Evolutionary conservation across 2,113 vertebrate genomes (phyloP), one percentile per base, ranked within the genome.

Genomic region (Sclerurus mexicanus): DNA sequence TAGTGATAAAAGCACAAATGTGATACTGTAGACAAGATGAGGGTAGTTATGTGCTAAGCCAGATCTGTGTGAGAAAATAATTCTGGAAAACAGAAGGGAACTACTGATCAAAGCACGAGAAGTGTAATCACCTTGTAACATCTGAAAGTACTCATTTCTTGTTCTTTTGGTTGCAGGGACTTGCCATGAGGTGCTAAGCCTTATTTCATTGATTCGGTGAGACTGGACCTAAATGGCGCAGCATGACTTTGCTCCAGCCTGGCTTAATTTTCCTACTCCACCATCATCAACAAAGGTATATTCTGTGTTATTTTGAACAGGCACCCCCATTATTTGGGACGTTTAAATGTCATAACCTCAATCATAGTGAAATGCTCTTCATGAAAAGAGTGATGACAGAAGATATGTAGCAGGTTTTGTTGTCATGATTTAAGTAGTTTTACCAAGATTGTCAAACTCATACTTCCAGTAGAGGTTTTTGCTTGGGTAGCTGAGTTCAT

Each of bases 221-320:
- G 98, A 97, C 96, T 97, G 97, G 97, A 98, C 97, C 98, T 98
- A 98, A 98, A 98, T 98, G 98, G 98, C 98, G 98, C 98, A 98
- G 97, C 98, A 98, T 98, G 98, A 98, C 97, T 98, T 98, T 98
- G 98, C 98, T 98, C 98, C 98, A 98, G 97, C 98, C 98, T 98
- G 98, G 98, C 98, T 98, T 98, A 98, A 97, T 98, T 99, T 99
- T 97, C 98, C 98, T 96, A 97, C 98, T 94, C 97, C 96, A 62
- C 97, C 98, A 50, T 98, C 98, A 47, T 98, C 98, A 94, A 96
- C 97, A 95, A 98, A 98, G 97, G 98, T 98, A 96, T 82, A 79
- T 77, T 94, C 85, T 74, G 30, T 46, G 23, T 18, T 68, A 22
- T 42, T 42, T 67, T 56, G 40, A 90, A 55, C 14, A 58, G 25